These are phyloP conservation scores for Notiomystis cincta DNA, from an alignment of 2,113 vertebrate species.

Conservation along the genomic window DNA sequence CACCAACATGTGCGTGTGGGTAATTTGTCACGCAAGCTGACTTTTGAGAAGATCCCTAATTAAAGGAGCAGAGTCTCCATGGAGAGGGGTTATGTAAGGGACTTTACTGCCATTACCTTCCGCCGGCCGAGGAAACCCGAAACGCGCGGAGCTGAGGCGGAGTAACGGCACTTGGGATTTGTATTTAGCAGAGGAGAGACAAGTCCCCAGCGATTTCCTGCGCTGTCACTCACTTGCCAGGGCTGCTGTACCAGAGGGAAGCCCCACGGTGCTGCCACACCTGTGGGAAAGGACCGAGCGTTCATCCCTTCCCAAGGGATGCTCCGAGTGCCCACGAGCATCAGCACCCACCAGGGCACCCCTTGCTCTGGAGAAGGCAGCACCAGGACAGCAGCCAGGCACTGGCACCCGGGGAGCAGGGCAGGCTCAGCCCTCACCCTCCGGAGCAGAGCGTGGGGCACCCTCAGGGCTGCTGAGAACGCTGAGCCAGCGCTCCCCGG, in stretches of 20 bases:
- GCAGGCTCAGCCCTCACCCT: neutral
- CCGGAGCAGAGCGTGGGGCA: accelerated
- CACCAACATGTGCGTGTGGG: neutral
- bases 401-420: accelerated
- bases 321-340: neutral
- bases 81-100: conserved; percentile 12
- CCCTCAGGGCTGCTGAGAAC: neutral
- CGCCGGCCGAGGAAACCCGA: neutral
- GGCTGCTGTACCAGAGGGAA: neutral
- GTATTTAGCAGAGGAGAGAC: neutral
- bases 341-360: neutral
- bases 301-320: neutral
- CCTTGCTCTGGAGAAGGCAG: neutral
- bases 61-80: neutral
- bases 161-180: neutral
- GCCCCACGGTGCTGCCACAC: accelerated
- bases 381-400: neutral
- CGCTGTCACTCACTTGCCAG: neutral
- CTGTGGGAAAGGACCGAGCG: accelerated
- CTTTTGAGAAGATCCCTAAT: conserved; percentile 37
- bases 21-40: neutral
- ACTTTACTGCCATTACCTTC: neutral
- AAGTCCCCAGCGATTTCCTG: neutral
- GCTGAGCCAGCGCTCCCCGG: neutral
- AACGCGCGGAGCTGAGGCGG: neutral